Percentiles rank a stretch among this genome's conserved stretches.
These are phyloP conservation scores for Hartigia nigra DNA, from an alignment of 2,888 invertebrate species.

Conservation along the genomic window DNA sequence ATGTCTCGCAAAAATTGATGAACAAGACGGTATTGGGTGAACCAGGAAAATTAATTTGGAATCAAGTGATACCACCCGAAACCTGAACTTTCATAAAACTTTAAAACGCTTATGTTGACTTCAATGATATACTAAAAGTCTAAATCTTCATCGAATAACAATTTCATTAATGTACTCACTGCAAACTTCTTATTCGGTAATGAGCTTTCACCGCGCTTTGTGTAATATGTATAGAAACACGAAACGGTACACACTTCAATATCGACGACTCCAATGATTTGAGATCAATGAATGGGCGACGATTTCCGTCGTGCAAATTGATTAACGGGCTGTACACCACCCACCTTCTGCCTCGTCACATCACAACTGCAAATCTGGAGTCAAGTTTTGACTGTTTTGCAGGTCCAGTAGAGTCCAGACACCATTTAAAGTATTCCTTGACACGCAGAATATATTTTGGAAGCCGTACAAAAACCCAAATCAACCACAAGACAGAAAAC, in stretches of 20 bases:
- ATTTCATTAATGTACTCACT: neutral
- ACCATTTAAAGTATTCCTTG: conserved; percentile 52
- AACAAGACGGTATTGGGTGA: neutral
- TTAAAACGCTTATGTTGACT: too few species aligned
- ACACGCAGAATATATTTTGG: conserved; percentile 50
- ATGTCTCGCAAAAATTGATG: neutral
- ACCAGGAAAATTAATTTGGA: neutral
- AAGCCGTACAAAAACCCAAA: conserved; percentile 38
- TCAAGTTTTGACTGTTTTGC: conserved; percentile 61
- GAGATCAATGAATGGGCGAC: neutral
- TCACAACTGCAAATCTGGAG: conserved; percentile 36
- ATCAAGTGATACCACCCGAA: neutral
- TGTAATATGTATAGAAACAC: neutral
- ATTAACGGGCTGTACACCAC: conserved; percentile 13
- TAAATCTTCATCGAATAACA: neutral
- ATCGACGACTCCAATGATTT: neutral
- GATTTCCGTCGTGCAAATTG: neutral
- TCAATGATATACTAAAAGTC: too few species aligned
- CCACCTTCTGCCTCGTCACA: conserved; percentile 17
- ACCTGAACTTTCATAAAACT: neutral
- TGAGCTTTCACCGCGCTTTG: neutral
- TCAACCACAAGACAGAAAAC: neutral
- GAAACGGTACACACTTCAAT: neutral
- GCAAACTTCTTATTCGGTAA: neutral
- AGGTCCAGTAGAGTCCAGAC: conserved; percentile 55